Percentiles rank a stretch among this genome's conserved stretches.
Evolutionary conservation across 2,113 vertebrate genomes (phyloP).

Genomic region (Ceyx cyanopectus): DNA sequence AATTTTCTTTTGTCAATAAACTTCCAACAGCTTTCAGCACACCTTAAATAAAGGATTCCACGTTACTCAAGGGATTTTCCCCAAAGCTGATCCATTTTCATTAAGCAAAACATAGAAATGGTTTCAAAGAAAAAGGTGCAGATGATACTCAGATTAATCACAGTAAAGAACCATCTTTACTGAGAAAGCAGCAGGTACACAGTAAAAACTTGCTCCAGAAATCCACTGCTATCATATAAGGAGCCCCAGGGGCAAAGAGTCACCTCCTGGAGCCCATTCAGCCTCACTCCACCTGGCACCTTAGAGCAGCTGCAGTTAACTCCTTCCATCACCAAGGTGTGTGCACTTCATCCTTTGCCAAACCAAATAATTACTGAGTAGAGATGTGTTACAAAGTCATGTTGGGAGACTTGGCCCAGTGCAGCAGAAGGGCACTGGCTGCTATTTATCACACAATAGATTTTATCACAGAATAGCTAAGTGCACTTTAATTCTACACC

Average conservation of each 20-base stretch:
- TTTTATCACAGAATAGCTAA: neutral
- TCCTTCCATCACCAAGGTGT: neutral
- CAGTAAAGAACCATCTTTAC: neutral
- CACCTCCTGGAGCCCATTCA: neutral
- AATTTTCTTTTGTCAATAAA: neutral
- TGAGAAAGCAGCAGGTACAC: neutral
- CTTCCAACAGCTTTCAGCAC: neutral
- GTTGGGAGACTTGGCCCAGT: neutral
- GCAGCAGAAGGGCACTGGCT: neutral
- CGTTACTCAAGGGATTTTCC: neutral
- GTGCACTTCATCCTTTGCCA: neutral
- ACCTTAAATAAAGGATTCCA: neutral
- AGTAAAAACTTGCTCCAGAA: neutral
- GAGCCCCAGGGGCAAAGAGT: neutral
- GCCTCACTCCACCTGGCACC: neutral
- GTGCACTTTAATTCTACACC: neutral
- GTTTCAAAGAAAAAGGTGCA: neutral
- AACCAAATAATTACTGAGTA: neutral
- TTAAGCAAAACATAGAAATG: neutral
- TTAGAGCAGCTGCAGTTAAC: neutral
- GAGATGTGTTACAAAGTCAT: neutral
- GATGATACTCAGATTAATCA: neutral
- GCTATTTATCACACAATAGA: neutral
- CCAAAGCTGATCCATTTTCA: neutral
- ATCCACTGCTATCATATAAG: neutral